Evolutionary conservation across 1,140 invertebrate genomes (phyloP).

Genomic region (Eciton burchellii): DNA sequence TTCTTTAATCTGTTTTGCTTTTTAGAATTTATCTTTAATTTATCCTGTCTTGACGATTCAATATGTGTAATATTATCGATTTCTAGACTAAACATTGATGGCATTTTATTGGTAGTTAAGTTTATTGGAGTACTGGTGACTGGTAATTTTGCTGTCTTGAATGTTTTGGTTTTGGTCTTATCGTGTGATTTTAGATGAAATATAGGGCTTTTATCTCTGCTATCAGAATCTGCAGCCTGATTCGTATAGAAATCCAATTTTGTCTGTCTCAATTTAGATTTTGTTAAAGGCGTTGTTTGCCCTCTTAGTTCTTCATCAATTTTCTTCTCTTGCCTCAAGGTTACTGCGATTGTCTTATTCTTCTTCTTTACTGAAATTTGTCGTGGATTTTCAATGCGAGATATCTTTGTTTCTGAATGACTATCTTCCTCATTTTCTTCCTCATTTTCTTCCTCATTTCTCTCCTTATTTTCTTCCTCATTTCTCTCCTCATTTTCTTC

Average conservation of each 20-base stretch:
- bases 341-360: not conserved
- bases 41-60: not conserved
- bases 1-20: not conserved
- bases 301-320: not conserved
- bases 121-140: conserved; percentile 62
- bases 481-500: not conserved
- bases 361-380: not conserved
- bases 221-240: not conserved
- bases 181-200: not conserved
- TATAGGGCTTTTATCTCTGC: not conserved
- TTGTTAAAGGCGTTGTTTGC: not conserved
- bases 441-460: not conserved
- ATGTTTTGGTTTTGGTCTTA: not conserved
- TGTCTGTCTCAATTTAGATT: conserved; percentile 41
- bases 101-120: not conserved
- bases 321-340: not conserved
- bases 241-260: conserved; percentile 49
- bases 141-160: not conserved
- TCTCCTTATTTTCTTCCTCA: not conserved
- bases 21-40: no score
- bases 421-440: not conserved
- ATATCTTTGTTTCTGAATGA: not conserved
- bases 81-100: not conserved
- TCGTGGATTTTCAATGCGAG: not conserved
- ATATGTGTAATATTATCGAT: conserved; percentile 46